Conservation (phyloP, 2,113 vertebrate species). For the Cryptomyrus ogoouensis region DNA sequence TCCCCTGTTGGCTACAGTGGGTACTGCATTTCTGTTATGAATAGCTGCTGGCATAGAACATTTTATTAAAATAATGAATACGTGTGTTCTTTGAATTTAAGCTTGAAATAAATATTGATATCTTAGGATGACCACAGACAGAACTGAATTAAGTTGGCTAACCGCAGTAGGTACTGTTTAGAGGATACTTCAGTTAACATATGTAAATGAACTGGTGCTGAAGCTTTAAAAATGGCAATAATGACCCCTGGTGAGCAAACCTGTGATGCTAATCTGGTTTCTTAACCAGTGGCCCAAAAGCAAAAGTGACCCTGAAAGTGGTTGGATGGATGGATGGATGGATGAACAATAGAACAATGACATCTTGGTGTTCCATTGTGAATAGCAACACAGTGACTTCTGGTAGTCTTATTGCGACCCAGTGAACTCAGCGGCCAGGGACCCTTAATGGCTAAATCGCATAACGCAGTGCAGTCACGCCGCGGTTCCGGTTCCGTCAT, state of each 20-base stretch:
- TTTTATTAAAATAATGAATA: neutral
- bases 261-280: neutral
- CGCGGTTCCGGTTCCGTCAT: conserved; percentile 12
- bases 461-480: neutral
- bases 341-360: neutral
- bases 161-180: too few species aligned
- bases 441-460: neutral
- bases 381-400: neutral
- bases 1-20: neutral
- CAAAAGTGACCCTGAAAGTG: neutral
- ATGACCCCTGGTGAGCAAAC: neutral
- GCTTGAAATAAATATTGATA: neutral
- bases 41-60: neutral
- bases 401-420: neutral
- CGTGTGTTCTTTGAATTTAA: neutral
- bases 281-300: neutral
- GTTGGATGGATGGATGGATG: neutral
- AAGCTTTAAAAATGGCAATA: neutral
- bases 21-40: neutral
- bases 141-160: neutral
- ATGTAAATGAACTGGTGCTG: neutral
- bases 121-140: neutral
- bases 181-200: neutral
- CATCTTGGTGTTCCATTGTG: neutral
- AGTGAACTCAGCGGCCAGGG: neutral